Conservation (phyloP, 2,888 invertebrate genomes). For the Boloria euphrosyne region DNA sequence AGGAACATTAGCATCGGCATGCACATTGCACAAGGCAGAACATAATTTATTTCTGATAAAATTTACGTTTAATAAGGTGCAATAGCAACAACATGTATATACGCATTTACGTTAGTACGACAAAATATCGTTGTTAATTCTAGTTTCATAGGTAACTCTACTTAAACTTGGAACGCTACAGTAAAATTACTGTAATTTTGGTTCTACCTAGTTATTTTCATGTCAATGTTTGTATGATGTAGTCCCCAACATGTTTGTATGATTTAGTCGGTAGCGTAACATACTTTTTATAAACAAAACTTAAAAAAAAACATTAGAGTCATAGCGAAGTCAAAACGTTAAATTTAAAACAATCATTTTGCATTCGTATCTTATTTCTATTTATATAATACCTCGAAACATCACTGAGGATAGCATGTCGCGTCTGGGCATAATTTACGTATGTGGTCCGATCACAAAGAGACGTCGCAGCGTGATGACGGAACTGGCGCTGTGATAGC, state of each 20-base stretch:
- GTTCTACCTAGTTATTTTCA: background rate
- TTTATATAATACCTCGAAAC: conserved; percentile 12
- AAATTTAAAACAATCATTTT: background rate
- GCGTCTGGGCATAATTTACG: conserved; percentile 18
- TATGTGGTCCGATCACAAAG: conserved; percentile 32
- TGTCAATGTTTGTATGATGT: background rate
- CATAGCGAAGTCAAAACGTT: too few relatives aligned
- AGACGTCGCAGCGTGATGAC: conserved; percentile 22
- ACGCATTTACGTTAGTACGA: background rate
- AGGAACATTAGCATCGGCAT: too few relatives aligned
- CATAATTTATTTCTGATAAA: too few relatives aligned
- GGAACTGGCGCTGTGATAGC: conserved; percentile 21
- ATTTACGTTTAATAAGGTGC: too few relatives aligned
- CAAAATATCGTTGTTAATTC: background rate
- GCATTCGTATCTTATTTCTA: conserved; percentile 4
- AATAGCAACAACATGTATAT: background rate
- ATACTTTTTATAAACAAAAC: too few relatives aligned
- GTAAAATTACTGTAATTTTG: background rate
- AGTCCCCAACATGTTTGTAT: too few relatives aligned
- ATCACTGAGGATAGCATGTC: conserved; percentile 16
- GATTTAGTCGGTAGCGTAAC: too few relatives aligned
- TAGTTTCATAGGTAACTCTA: background rate
- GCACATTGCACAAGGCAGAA: too few relatives aligned
- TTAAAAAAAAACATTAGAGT: too few relatives aligned
- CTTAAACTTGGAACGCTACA: background rate